Base-by-base conservation (phyloP, 2,888 invertebrate genomes). In the Amblyjoppa proteus region DNA sequence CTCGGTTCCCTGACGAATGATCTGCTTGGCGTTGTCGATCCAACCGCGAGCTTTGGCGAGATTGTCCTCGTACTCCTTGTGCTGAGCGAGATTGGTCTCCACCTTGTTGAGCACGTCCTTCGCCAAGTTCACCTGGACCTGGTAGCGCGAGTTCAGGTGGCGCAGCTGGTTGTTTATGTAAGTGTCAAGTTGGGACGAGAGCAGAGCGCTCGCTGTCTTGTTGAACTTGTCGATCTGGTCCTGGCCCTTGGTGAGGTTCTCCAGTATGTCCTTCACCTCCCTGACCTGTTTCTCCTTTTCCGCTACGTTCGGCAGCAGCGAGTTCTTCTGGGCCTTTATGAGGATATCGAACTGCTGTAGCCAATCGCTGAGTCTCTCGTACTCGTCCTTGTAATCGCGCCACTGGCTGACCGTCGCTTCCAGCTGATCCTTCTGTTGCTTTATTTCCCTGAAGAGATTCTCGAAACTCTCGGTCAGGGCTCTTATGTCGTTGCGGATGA, bases 341-440 rank as follows among this genome's bases (percentile, higher is more conserved):
- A 98, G 95, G 90, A 98, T 98, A 90, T 98, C 98, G 91, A 97
- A 97, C 93, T 98, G 98, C 91, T 98, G 98, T 45, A 98, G 94
- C 98, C 98, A 98, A 93, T 98, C 98, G 74, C 98, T 98, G 20
- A 98, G 94, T 84, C 97, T 96, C 93, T 98, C 98, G 91, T 97
- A 98, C 94, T 98, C 98, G 91, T 98, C 98, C 94, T 98, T 98
- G 94, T 97, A 98, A 85, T 98, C 97, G 79, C 98, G 96, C 97
- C 98, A 98, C 91, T 98, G 97, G 76, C 95, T 95, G 83, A 98
- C 96, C 3, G 97, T 97, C 2, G 96, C 96, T 94, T 98, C 98
- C 28, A 98, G 93, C 92, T 97, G 97, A 88, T 96, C 97, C 92
- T 98, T 98, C 92, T 98, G 98, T 90, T 97, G 96, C 91, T 97